These are phyloP conservation scores for Drosophila demipolita DNA, from an alignment of 2,888 invertebrate species.

Conservation along the genomic window DNA sequence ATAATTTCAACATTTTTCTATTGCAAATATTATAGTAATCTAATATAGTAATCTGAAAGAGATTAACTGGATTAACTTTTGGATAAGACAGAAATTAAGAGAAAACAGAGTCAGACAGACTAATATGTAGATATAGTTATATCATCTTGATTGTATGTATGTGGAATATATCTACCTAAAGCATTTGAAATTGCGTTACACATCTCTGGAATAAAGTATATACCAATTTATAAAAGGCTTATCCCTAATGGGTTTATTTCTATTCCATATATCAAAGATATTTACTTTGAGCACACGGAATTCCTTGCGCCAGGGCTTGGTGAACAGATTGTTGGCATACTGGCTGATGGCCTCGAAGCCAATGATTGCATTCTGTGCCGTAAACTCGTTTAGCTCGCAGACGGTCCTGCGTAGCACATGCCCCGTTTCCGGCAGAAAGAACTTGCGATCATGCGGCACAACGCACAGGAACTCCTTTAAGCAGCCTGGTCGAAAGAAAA, in stretches of 20 bases:
- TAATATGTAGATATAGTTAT: background rate
- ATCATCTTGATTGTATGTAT: background rate
- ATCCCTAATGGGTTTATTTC: background rate
- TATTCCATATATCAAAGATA: background rate
- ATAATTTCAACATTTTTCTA: background rate
- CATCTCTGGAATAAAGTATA: background rate
- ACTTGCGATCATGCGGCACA: slow-evolving; percentile 92
- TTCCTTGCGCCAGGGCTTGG: slow-evolving; percentile 96
- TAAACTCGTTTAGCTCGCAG: slow-evolving; percentile 89
- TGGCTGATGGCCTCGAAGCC: slow-evolving; percentile 94
- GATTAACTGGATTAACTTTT: background rate
- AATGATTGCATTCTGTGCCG: slow-evolving; percentile 91
- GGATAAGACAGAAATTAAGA: background rate
- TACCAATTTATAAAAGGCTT: background rate
- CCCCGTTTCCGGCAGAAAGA: slow-evolving; percentile 90
- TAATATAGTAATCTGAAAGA: background rate
- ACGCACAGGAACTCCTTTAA: slow-evolving; percentile 92
- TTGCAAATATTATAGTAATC: background rate
- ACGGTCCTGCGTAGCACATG: slow-evolving; percentile 91
- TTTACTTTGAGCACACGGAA: slow-evolving; percentile 91
- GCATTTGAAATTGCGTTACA: background rate
- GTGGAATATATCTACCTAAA: background rate
- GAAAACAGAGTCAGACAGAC: background rate
- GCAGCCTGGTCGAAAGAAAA: slow-evolving; percentile 86
- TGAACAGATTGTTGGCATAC: slow-evolving; percentile 93